Evolutionary conservation across 2,113 vertebrate species (phyloP), one percentile per base, ranked within the genome.

Genomic region (Haemorhous mexicanus): DNA sequence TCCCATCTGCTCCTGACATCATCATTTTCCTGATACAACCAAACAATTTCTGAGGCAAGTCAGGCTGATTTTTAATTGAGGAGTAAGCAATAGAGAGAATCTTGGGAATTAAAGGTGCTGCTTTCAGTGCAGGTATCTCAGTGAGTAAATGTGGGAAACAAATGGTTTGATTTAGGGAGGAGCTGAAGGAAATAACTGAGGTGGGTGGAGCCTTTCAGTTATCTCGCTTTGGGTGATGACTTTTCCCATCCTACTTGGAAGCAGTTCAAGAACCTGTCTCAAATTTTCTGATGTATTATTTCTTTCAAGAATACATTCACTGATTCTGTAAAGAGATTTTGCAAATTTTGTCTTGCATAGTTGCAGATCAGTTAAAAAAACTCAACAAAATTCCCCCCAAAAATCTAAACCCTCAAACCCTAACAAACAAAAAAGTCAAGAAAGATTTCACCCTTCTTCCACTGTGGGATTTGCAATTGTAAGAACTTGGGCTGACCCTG

Each of bases 1-100:
- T 91, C 81, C 74, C 89, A 83, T 83, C 91, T 83, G 82, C 63
- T 89, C 62, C 82, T 69, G 46, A 68, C 59, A 74, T 43, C 12
- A 28, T 66, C 19, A 2, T 58, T 84, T 73, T 53, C 47, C 0
- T 18, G 43, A 32, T 37, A 52, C 1, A 58, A 47, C 28, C 0
- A 2, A 77, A 20, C 18, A 17, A 23, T 87, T 87, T 83, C 63
- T 43, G 52, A 82, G 46, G 67, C 46, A n/a, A 37, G 11, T 13
- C 12, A 26, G 39, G 4, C 32, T 68, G 69, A 21, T 50, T 73
- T 75, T 56, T 81, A 76, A 59, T 28, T 41, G 80, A 92, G 35
- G 43, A 79, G 17, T n/a, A 50, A 55, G 58, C 27, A 73, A 11
- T 5, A 77, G 37, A 87, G 14, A 10, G 37, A 21, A 17, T 56